Evolutionary conservation across 1,140 invertebrate species (phyloP).

Genomic region (Rhagoletis pomonella): DNA sequence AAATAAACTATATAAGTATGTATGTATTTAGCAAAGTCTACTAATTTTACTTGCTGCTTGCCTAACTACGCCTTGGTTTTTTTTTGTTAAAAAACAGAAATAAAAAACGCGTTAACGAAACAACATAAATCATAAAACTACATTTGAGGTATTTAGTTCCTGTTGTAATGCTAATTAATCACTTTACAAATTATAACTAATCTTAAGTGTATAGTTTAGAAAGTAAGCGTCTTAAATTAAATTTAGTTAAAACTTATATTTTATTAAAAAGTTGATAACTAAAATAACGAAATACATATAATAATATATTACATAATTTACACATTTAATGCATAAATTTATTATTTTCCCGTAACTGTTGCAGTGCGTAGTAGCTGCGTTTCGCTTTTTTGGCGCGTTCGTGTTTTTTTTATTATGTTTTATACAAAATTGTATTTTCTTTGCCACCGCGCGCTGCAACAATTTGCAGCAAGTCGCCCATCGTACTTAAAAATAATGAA

Average conservation of each 20-base stretch:
- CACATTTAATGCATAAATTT: constrained; percentile 43
- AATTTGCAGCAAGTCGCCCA: constrained; percentile 8
- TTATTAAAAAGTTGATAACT: constrained; percentile 65
- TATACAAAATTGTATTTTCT: not conserved
- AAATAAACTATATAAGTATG: not conserved
- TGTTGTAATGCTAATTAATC: constrained; percentile 60
- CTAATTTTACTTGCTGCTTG: not conserved
- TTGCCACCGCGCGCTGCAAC: not conserved
- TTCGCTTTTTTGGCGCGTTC: not conserved
- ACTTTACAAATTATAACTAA: constrained; percentile 56
- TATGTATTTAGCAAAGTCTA: not conserved
- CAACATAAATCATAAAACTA: constrained; percentile 55
- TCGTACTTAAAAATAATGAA: constrained; percentile 51
- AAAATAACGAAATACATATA: constrained; percentile 56
- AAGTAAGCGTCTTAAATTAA: constrained; percentile 58
- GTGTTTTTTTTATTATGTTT: not conserved
- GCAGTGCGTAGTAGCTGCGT: too few relatives aligned
- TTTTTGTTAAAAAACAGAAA: constrained; percentile 46
- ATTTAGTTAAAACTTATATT: constrained; percentile 60
- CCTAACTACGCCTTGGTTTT: not conserved
- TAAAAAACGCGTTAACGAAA: constrained; percentile 59
- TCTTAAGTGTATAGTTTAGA: constrained; percentile 48
- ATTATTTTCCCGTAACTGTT: not conserved
- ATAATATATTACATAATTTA: constrained; percentile 36
- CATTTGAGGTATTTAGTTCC: constrained; percentile 57